Conservation (phyloP, 2,113 vertebrate genomes). For the Baryphthengus martii region DNA sequence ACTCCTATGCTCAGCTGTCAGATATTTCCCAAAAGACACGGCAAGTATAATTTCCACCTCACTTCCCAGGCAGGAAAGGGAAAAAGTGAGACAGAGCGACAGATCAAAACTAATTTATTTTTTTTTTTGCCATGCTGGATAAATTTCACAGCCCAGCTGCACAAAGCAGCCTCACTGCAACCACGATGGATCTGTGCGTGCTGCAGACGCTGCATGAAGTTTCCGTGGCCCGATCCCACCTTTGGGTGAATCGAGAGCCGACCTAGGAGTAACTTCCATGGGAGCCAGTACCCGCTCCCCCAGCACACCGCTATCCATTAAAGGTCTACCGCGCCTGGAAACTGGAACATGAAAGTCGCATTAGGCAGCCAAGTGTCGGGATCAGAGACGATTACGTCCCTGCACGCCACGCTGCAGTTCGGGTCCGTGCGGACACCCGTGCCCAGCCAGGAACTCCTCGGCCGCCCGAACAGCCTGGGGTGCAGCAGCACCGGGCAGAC, state of each 20-base stretch:
- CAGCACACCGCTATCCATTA: rapidly evolving
- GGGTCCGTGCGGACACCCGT: neutral
- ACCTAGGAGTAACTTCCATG: neutral
- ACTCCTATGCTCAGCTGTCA: neutral
- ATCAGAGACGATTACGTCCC: rapidly evolving
- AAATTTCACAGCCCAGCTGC: neutral
- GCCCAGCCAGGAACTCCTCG: neutral
- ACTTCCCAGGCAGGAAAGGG: neutral
- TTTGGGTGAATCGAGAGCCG: neutral
- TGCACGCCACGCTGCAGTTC: rapidly evolving
- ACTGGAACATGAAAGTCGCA: rapidly evolving
- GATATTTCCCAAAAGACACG: neutral
- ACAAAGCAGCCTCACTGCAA: neutral
- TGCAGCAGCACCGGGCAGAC: too few relatives aligned
- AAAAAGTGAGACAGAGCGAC: neutral
- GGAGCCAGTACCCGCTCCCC: neutral
- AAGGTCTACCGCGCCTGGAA: rapidly evolving
- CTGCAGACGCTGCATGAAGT: neutral
- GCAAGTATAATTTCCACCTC: neutral
- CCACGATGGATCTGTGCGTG: rapidly evolving
- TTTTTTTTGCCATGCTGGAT: neutral
- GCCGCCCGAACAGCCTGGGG: neutral
- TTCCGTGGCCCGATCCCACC: neutral
- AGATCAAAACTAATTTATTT: neutral
- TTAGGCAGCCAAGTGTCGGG: rapidly evolving